Evolutionary conservation across 1,140 invertebrate species (phyloP).

Genomic region (Cotesia chilonis): DNA sequence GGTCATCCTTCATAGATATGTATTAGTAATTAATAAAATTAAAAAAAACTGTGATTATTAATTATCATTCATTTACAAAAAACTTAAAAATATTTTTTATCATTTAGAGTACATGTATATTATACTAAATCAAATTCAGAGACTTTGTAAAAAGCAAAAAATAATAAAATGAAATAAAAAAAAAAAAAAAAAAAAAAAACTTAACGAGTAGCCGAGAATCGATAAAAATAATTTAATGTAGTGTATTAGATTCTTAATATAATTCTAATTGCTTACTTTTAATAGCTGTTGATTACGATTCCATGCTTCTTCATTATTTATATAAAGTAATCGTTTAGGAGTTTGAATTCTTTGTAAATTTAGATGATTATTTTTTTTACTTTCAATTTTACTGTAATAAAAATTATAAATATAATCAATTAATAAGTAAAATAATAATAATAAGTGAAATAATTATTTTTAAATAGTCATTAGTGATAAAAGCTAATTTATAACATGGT

Average conservation of each 20-base stretch:
- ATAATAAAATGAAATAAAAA: background rate
- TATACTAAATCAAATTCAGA: no score
- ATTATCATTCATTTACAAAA: background rate
- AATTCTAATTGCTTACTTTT: constrained; percentile 49
- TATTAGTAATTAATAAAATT: constrained; percentile 17
- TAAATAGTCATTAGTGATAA: no score
- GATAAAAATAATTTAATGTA: constrained; percentile 2
- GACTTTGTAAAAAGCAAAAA: no score
- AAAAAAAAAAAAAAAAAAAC: background rate
- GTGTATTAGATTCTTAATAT: background rate
- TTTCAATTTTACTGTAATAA: constrained; percentile 46
- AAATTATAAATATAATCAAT: constrained; percentile 24
- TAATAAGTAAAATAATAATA: constrained; percentile 9
- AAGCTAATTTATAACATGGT: no score
- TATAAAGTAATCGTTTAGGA: constrained; percentile 30
- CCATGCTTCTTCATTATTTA: constrained; percentile 45
- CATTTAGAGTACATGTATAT: no score
- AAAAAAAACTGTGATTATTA: no score
- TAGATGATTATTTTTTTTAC: constrained; percentile 37
- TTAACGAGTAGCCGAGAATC: background rate
- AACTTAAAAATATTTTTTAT: no score
- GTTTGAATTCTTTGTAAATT: constrained; percentile 21
- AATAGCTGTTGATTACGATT: constrained; percentile 54
- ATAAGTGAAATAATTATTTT: no score
- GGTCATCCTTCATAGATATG: no score